phyloP scores from a whole-genome alignment of 2,888 invertebrate species.

The Amphipyra tragopoginis region DNA sequence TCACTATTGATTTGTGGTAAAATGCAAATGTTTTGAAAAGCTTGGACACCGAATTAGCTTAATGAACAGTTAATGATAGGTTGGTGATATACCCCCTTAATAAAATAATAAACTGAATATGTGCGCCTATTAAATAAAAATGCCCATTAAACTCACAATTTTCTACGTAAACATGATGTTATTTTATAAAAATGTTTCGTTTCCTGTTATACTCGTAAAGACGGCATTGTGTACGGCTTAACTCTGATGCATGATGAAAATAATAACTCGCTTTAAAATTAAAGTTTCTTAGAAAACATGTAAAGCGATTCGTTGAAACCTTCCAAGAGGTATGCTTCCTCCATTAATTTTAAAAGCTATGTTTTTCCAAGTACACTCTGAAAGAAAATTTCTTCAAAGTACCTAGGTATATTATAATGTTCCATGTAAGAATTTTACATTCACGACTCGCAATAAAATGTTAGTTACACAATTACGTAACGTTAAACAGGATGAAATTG shows the following conservation, averaged over 20 bases:
- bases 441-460: conserved; percentile 36
- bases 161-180: too few relatives aligned
- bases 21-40: too few relatives aligned
- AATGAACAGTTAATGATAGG: too few relatives aligned
- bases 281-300: conserved; percentile 4
- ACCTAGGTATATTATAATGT: conserved; percentile 36
- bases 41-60: too few relatives aligned
- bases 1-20: too few relatives aligned
- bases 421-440: conserved; percentile 31
- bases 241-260: conserved; percentile 3
- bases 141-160: too few relatives aligned
- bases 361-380: conserved; percentile 10
- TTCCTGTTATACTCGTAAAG: not conserved
- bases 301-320: conserved; percentile 10
- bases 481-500: conserved; percentile 42
- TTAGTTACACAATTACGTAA: conserved; percentile 42
- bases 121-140: too few relatives aligned
- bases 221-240: not conserved
- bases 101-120: too few relatives aligned
- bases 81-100: too few relatives aligned
- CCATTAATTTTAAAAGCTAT: conserved; percentile 34
- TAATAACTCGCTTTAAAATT: not conserved
- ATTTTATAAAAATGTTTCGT: not conserved
- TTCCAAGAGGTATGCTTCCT: conserved; percentile 25
- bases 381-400: conserved; percentile 28